Base-by-base conservation (phyloP, 2,888 invertebrate species). In the Agrotis puta region DNA sequence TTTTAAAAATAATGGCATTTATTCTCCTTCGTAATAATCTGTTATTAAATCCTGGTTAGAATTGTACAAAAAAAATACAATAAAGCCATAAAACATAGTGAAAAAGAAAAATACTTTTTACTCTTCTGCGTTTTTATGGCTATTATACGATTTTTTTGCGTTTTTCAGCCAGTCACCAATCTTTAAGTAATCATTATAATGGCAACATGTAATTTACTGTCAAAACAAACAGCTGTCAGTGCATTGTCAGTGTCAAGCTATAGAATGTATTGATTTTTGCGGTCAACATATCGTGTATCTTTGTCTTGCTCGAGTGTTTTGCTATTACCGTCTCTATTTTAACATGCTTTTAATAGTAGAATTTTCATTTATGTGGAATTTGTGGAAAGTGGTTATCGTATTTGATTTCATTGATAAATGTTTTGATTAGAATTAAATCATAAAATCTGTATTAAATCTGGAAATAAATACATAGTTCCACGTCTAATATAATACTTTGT, bases 211-310 rank as follows among this genome's bases (percentile, higher is more conserved):
- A 18, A 0, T 13, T 20, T 24, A 0, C 48, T 50, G 45, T 56
- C 77, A 61, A 50, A 69, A 57, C 18, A 24, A 1, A 20, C 13
- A 22, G 13, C 22, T 48, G 70, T 63, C 79, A 72, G 5, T 73
- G 48, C 64, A 9, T 22, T 48, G 70, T 63, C 73, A 73, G 5
- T 73, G 48, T 70, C 74, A 65, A 51, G 53, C 3, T n/a, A 13
- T 48, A 9, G 3, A 27, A 39, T 64, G 9, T 61, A 76, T 79
- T 79, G 79, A 64, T 27, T 56, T 58, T 33, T 11, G 16, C 7
- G 5, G 6, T 18, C 2, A 13, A 11, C n/a, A 13, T 2, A 0
- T 22, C 1, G 18, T 62, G 6, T 50, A 4, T 27, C 66, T 63
- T 58, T 50, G 39, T 77, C 66, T 59, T 50, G 39, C 53, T 50